Evolutionary conservation across 64 coral and sea anemone genomes (phyloP).

Genomic region (Stichodactyla mertensii): DNA sequence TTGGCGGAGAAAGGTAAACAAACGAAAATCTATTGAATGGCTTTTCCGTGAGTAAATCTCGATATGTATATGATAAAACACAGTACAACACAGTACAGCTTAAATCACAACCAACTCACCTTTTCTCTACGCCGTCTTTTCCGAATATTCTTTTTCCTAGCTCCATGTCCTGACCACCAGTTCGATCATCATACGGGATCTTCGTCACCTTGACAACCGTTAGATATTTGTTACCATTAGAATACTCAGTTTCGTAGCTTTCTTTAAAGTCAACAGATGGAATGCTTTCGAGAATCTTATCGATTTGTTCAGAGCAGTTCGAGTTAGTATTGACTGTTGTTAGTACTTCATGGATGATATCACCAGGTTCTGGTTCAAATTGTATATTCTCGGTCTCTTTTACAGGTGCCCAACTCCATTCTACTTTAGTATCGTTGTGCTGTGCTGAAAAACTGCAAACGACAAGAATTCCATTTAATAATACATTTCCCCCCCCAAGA

Average conservation of each 20-base stretch:
- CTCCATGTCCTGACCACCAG: background rate
- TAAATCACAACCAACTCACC: background rate
- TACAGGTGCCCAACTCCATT: background rate
- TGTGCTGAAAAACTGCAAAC: background rate
- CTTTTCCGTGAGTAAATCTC: no score
- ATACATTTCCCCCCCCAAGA: no score
- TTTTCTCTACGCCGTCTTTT: background rate
- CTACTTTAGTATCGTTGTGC: background rate
- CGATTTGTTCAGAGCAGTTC: constrained; percentile 10
- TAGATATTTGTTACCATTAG: background rate
- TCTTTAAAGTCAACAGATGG: background rate
- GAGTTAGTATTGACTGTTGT: background rate
- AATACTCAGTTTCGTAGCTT: constrained; percentile 14
- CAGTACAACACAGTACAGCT: no score
- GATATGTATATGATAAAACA: no score
- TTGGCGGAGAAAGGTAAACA: no score
- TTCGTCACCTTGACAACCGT: background rate
- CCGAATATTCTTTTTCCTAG: background rate
- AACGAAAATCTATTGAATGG: no score
- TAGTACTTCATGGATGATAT: constrained; percentile 4
- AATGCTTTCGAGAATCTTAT: background rate
- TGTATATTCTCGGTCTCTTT: background rate
- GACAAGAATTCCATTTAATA: background rate
- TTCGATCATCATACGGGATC: background rate
- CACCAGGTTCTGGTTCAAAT: background rate